These are phyloP conservation scores for Tinamus guttatus DNA, from an alignment of 2,113 vertebrate genomes.

Conservation along the genomic window DNA sequence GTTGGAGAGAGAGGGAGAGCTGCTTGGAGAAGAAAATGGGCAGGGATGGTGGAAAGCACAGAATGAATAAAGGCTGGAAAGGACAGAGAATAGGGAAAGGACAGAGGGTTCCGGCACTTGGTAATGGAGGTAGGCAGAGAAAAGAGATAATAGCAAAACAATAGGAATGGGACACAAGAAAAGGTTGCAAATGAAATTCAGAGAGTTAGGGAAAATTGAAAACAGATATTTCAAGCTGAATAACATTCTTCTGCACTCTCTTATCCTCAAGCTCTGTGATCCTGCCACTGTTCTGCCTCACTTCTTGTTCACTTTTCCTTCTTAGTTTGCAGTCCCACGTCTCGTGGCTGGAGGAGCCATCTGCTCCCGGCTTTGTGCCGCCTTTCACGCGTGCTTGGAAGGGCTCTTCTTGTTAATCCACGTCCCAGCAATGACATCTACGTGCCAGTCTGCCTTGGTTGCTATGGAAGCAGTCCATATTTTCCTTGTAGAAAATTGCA, in stretches of 20 bases:
- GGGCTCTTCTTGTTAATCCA: background rate
- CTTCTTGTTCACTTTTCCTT: background rate
- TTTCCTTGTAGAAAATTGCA: constrained; percentile 51
- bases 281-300: background rate
- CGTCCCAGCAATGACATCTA: background rate
- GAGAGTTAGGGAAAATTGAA: background rate
- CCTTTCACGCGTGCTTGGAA: background rate
- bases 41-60: background rate
- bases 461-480: constrained; percentile 22
- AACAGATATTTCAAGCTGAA: background rate
- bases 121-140: background rate
- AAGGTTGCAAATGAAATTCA: background rate
- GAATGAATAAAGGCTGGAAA: background rate
- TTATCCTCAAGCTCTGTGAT: background rate
- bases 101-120: background rate
- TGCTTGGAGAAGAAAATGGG: background rate
- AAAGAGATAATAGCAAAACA: background rate
- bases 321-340: background rate
- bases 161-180: background rate
- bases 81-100: background rate
- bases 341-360: background rate
- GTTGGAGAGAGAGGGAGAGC: background rate
- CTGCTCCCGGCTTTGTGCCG: background rate
- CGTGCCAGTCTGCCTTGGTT: background rate
- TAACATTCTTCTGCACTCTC: background rate